Evolutionary conservation across 2,797 vertebrate species (phyloP), one percentile per base, ranked within the genome.

Genomic region (Tinamus major): DNA sequence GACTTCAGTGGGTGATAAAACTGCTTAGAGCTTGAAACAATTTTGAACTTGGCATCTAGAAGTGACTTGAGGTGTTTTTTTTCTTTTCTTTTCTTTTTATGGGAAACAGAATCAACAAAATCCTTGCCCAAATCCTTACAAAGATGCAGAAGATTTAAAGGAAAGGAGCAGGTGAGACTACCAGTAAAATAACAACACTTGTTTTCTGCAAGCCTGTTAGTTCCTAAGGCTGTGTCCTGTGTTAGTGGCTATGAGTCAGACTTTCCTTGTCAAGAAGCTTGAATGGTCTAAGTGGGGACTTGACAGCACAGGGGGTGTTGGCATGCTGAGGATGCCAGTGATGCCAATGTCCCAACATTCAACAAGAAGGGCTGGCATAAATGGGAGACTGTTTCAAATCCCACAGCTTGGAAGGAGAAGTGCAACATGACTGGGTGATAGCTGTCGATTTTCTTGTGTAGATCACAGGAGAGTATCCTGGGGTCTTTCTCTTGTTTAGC

Each of bases 231-330:
- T 70, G 5, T 44, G 51, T 76, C 85, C 56, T 90, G 9, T 72
- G 7, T 75, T 27, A 67, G 35, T 78, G 69, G 29, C 18, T 72
- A 64, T 81, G 70, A 63, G 77, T 79, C 79, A 87, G 63, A 62
- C 64, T 91, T 44, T 87, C 44, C 68, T 88, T 93, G 71, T 76
- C 81, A 76, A 84, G 74, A 85, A 83, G 74, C 64, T 92, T 82
- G 83, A 77, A 53, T 26, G 27, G 39, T 69, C 77, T 33, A 53
- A 81, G 82, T 53, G 83, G 49, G 67, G 92, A 88, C 74, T 81
- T 88, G 82, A 76, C 82, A 61, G 21, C 67, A 68, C 48, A 79
- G 87, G 41, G 86, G 42, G 63, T 77, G 80, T 63, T 6, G 1
- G 37, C 64, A 55, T 37, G n/a, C 58, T 87, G 78, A 58, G 59